These are phyloP conservation scores for Bombus pascuorum DNA, from an alignment of 1,140 invertebrate species.

Conservation along the genomic window DNA sequence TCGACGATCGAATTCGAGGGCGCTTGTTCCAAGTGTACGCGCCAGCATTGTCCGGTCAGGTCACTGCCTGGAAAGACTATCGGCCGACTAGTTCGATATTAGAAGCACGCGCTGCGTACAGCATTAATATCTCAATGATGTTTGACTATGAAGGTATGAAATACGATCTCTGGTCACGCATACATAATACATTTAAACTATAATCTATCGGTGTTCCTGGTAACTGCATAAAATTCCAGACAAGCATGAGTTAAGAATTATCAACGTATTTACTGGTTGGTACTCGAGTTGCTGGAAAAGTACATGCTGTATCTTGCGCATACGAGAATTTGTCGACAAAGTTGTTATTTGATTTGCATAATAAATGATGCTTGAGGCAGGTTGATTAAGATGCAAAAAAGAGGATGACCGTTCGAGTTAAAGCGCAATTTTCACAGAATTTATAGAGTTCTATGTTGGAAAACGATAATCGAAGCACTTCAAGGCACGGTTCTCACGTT, in stretches of 20 bases:
- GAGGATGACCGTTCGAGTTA: neutral
- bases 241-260: neutral
- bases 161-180: slow-evolving; percentile 38
- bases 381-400: neutral
- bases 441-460: neutral
- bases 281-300: neutral
- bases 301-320: neutral
- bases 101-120: neutral
- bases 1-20: neutral
- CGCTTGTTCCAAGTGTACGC: neutral
- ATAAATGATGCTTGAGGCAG: neutral
- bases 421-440: neutral
- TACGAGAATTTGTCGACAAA: neutral
- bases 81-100: neutral
- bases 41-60: neutral
- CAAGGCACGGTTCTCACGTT: neutral
- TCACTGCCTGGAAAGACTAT: neutral
- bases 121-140: slow-evolving; percentile 38
- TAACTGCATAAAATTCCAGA: neutral
- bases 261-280: neutral
- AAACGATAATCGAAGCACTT: neutral
- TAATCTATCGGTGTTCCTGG: neutral
- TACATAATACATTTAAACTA: neutral
- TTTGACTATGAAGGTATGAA: slow-evolving; percentile 29
- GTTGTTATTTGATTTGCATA: slow-evolving; percentile 13